Conservation (phyloP, 2,888 invertebrate genomes). For the Calameuta pallipes region DNA sequence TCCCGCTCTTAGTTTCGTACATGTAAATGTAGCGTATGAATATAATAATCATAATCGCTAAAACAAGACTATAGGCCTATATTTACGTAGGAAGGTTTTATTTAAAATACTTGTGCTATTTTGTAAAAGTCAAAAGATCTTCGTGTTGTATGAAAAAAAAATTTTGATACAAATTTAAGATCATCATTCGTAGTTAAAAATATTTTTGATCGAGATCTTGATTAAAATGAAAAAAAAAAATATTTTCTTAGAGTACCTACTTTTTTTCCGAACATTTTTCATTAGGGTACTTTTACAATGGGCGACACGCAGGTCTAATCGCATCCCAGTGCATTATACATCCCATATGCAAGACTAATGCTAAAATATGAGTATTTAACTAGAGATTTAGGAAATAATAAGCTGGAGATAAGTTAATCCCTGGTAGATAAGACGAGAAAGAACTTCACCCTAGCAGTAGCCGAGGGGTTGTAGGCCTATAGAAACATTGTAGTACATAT, state of each 20-base stretch:
- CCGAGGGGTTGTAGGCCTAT: slow-evolving; percentile 32
- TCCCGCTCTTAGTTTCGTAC: background rate
- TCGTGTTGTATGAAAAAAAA: background rate
- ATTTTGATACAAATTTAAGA: background rate
- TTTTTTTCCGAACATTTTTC: background rate
- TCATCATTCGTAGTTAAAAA: background rate
- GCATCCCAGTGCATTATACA: background rate
- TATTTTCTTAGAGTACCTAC: no score
- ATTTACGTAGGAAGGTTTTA: background rate
- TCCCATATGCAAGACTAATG: slow-evolving; percentile 48
- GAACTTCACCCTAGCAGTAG: slow-evolving; percentile 36
- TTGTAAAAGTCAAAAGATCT: background rate
- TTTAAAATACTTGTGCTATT: background rate
- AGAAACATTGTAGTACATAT: slow-evolving; percentile 5
- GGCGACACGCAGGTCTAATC: slow-evolving; percentile 9
- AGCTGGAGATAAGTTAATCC: slow-evolving; percentile 65
- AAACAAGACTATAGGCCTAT: background rate
- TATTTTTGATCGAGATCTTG: background rate
- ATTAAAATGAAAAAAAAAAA: background rate
- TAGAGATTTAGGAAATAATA: slow-evolving; percentile 65
- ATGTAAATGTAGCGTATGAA: background rate
- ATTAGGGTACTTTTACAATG: background rate
- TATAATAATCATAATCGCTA: background rate
- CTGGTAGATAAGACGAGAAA: slow-evolving; percentile 51
- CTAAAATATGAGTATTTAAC: slow-evolving; percentile 66